These are phyloP conservation scores for Entomobrya proxima DNA, from an alignment of 2,888 invertebrate genomes.

Conservation along the genomic window DNA sequence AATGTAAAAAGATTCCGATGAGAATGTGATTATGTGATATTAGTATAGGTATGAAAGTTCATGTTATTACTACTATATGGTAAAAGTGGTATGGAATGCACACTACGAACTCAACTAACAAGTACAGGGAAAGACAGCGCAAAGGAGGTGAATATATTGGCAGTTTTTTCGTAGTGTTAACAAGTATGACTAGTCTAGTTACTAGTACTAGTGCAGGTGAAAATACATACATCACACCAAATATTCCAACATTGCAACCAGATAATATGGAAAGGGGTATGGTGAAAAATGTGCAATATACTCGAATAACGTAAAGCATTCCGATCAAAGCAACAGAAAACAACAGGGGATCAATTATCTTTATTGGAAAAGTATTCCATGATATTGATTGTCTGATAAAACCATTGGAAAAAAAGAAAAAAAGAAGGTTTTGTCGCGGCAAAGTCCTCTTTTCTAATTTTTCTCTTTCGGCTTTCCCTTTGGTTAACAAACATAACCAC, in stretches of 20 bases:
- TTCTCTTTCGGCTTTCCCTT: neutral
- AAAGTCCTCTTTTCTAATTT: neutral
- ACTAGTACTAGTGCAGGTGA: neutral
- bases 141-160: too few species aligned
- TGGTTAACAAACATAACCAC: neutral
- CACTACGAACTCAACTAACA: too few species aligned
- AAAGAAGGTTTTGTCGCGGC: neutral
- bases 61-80: too few species aligned
- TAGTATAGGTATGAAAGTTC: too few species aligned
- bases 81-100: too few species aligned
- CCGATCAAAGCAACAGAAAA: neutral
- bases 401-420: slow-evolving; percentile 23
- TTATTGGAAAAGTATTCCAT: slow-evolving; percentile 38
- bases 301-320: neutral
- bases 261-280: neutral
- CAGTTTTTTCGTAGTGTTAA: too few species aligned
- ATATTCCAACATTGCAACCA: neutral
- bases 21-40: too few species aligned
- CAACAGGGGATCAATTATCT: slow-evolving; percentile 50
- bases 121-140: too few species aligned
- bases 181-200: too few species aligned
- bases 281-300: neutral
- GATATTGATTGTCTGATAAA: slow-evolving; percentile 34
- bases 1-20: too few species aligned
- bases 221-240: too few species aligned